phyloP scores from a whole-genome alignment of 2,797 vertebrate genomes.

The Varecia variegata region DNA sequence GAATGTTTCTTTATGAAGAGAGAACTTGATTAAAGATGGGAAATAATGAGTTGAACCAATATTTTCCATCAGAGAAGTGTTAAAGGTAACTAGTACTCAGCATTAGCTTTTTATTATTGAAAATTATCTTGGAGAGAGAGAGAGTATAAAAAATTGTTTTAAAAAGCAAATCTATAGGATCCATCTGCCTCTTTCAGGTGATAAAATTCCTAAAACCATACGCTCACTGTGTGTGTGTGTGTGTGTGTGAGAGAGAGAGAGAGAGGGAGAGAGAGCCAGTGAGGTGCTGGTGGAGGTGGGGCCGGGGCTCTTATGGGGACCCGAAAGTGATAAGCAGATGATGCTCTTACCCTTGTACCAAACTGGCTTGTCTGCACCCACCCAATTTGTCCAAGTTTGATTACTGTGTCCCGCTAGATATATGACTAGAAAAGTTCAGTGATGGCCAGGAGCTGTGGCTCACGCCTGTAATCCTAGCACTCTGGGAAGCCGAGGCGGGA shows the following conservation, averaged over 20 bases:
- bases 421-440: not conserved
- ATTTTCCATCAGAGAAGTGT: not conserved
- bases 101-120: slow-evolving; percentile 14
- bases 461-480: too few relatives aligned
- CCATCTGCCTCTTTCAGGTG: slow-evolving; percentile 14
- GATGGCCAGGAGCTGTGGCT: too few relatives aligned
- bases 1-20: not conserved
- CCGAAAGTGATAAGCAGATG: not conserved
- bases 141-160: too few relatives aligned
- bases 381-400: not conserved
- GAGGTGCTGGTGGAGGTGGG: not conserved
- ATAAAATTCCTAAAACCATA: not conserved
- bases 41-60: not conserved
- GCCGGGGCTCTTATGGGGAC: not conserved
- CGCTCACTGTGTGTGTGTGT: not conserved
- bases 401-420: not conserved
- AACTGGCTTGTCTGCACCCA: not conserved
- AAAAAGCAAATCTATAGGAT: not conserved
- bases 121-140: not conserved
- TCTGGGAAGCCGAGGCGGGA: too few relatives aligned
- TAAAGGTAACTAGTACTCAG: not conserved
- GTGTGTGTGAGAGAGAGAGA: too few relatives aligned
- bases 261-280: not conserved
- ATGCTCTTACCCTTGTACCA: not conserved
- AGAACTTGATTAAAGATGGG: slow-evolving; percentile 32